A percentile compares a stretch with the other conserved stretches of the same genome.
These are phyloP conservation scores for Melanocharis versteri DNA, from an alignment of 2,113 vertebrate species.

Conservation along the genomic window DNA sequence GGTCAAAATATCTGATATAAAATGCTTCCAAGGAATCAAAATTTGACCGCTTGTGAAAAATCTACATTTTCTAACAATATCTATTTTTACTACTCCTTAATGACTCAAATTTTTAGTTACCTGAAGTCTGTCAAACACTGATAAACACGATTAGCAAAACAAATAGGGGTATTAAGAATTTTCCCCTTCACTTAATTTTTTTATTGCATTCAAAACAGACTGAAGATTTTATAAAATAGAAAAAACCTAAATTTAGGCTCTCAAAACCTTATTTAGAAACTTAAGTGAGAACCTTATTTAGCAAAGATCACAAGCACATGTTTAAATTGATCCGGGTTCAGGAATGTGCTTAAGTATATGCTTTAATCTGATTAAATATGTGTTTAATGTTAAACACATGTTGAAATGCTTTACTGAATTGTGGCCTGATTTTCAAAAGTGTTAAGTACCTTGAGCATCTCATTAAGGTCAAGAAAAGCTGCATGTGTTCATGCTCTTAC, in stretches of 20 bases:
- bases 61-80: background rate
- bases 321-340: constrained; percentile 64
- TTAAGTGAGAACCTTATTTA: constrained; percentile 45
- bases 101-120: background rate
- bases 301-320: constrained; percentile 45
- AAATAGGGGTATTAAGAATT: background rate
- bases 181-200: background rate
- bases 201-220: background rate
- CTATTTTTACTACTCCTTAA: background rate
- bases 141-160: background rate
- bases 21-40: background rate
- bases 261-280: constrained; percentile 21
- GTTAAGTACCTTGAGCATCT: constrained; percentile 49
- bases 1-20: background rate
- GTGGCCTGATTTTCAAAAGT: constrained; percentile 59
- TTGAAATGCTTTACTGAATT: constrained; percentile 61
- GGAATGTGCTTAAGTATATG: constrained; percentile 53
- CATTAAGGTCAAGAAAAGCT: constrained; percentile 57
- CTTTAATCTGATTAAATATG: constrained; percentile 65
- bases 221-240: background rate
- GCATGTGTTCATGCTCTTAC: constrained; percentile 22
- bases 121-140: background rate
- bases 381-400: constrained; percentile 63
- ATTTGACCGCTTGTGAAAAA: background rate
- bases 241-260: background rate